A percentile compares a stretch with the other conserved stretches of the same genome.
phyloP scores from a whole-genome alignment of 2,888 invertebrate genomes.

The Odontothrips loti region DNA sequence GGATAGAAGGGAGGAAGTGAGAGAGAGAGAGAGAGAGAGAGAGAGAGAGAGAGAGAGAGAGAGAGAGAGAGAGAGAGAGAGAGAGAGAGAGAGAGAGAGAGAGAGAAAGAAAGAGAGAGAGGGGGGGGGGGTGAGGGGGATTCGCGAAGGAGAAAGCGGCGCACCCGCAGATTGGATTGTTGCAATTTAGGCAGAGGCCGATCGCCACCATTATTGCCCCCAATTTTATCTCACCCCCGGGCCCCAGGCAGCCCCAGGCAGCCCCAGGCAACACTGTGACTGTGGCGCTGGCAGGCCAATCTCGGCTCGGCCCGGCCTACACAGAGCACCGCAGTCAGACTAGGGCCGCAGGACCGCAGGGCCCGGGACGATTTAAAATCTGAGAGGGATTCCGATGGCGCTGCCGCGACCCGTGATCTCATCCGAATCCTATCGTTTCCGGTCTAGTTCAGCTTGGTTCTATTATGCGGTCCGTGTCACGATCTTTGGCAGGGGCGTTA shows the following conservation, averaged over 20 bases:
- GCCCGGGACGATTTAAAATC: not conserved
- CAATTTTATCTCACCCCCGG: slow-evolving; percentile 20
- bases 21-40: slow-evolving; percentile 37
- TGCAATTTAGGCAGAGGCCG: slow-evolving; percentile 15
- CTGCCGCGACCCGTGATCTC: not conserved
- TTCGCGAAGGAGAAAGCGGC: not conserved
- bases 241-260: not conserved
- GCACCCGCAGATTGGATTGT: slow-evolving; percentile 17
- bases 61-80: not conserved
- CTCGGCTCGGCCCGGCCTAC: not conserved
- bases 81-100: slow-evolving; percentile 33
- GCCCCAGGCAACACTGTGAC: too few relatives aligned
- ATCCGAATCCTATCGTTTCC: not conserved
- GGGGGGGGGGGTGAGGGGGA: slow-evolving; percentile 18
- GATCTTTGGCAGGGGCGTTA: too few relatives aligned
- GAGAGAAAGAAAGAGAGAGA: slow-evolving; percentile 36
- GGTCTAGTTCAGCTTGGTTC: not conserved
- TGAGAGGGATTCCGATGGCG: not conserved
- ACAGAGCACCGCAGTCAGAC: not conserved
- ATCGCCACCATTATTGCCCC: not conserved
- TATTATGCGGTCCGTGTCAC: not conserved
- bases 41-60: slow-evolving; percentile 26
- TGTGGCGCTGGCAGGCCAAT: not conserved
- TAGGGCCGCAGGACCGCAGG: not conserved
- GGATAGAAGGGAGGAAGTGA: slow-evolving; percentile 36